Conservation (phyloP, 2,797 vertebrate genomes). For the Micropoecilia bifurca region DNA sequence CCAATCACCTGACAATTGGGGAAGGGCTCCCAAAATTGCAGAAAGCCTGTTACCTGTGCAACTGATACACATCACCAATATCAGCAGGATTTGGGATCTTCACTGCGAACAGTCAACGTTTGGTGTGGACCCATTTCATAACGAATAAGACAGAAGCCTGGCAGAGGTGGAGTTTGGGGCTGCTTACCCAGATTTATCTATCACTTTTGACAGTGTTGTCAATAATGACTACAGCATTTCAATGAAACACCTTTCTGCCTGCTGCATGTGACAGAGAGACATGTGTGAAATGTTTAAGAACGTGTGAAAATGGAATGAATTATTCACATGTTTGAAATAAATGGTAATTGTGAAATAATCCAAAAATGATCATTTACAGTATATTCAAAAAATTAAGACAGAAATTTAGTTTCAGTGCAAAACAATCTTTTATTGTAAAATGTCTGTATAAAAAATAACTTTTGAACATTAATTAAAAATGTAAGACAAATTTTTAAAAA, state of each 20-base stretch:
- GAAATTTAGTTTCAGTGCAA: neutral
- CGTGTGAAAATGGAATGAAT: neutral
- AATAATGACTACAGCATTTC: neutral
- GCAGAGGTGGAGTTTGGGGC: neutral
- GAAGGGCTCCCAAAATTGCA: neutral
- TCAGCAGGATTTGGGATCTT: slow-evolving; percentile 6
- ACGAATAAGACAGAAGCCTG: neutral
- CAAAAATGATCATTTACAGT: neutral
- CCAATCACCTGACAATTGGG: too few relatives aligned
- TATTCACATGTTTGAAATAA: neutral
- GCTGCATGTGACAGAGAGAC: neutral
- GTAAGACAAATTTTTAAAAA: neutral
- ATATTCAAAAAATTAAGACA: neutral
- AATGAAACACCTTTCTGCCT: slow-evolving; percentile 1
- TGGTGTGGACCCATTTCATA: slow-evolving; percentile 7
- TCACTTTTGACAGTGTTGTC: neutral
- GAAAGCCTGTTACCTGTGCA: neutral
- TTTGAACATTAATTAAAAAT: neutral
- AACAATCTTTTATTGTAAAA: neutral
- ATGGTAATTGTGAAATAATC: neutral
- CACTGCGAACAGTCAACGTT: slow-evolving; percentile 1
- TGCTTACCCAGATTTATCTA: neutral
- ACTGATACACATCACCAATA: neutral
- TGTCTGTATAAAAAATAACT: neutral
- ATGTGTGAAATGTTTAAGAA: neutral